Evolutionary conservation across 2,113 vertebrate genomes (phyloP), one percentile per base, ranked within the genome.

Genomic region (Vulpes vulpes): DNA sequence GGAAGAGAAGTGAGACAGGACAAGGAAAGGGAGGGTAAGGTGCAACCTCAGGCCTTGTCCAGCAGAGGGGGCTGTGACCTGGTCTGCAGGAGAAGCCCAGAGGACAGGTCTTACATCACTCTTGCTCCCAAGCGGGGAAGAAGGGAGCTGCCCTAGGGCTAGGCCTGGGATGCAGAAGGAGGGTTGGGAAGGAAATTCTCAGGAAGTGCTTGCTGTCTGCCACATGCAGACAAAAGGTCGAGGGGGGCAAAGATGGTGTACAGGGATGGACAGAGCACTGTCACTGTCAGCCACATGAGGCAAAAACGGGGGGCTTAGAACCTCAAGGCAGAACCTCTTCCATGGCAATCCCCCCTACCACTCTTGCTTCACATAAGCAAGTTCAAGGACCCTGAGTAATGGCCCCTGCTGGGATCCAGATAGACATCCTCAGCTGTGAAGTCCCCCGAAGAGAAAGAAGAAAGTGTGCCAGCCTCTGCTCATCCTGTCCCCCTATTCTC

Each of bases 21-120:
- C 11, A 76, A 32, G 3, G 19, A 27, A 81, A n/a, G 17, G 8
- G 11, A 89, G 30, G 19, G 8, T 10, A 30, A 53, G 23, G 11
- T 43, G 6, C 27, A 51, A 14, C 11, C 23, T 87, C 35, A 49
- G 49, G 32, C 51, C 25, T 59, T 25, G 14, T 73, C 35, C 60
- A 49, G 27, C 25, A n/a, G 90, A 89, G 35, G 43, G 27, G 8
- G 11, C 43, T 51, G 76, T 2, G 25, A 3, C n/a, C 35, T 91
- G n/a, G 20, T 84, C 69, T 25, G 12, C 25, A n/a, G n/a, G 32
- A 16, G 27, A 82, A 15, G n/a, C 53, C 91, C 35, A 0, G 1
- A 55, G 49, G 35, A 27, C 49, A 8, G 17, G 1, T 2, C n/a
- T 3, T 17, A 11, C 3, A 0, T 59, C 25, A 10, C 8, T 22